phyloP scores from a whole-genome alignment of 2,888 invertebrate genomes.

The Rotaria socialis region DNA sequence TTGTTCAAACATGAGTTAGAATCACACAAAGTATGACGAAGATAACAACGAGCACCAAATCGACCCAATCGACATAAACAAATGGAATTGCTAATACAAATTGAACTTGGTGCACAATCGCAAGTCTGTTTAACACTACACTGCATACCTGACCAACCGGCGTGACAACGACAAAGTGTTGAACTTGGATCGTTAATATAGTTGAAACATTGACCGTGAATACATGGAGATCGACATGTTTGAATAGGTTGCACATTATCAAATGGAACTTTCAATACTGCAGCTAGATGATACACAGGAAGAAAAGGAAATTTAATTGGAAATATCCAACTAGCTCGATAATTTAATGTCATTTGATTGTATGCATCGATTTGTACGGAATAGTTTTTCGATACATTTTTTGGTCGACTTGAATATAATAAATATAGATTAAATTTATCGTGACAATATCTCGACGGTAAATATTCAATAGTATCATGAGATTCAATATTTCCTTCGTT shows the following conservation, averaged over 20 bases:
- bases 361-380: not conserved
- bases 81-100: not conserved
- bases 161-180: not conserved
- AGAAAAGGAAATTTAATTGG: not conserved
- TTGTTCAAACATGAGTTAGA: not conserved
- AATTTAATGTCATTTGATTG: not conserved
- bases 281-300: not conserved
- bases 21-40: not conserved
- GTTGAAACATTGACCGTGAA: not conserved
- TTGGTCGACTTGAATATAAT: not conserved
- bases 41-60: not conserved
- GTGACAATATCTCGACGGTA: not conserved
- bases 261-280: not conserved
- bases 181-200: not conserved
- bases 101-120: not conserved
- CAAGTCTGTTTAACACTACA: not conserved
- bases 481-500: not conserved
- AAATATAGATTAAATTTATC: not conserved
- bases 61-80: not conserved
- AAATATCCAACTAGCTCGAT: conserved; percentile 1
- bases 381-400: not conserved
- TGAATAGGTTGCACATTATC: not conserved
- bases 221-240: not conserved
- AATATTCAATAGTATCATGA: not conserved
- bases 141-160: not conserved